These are phyloP conservation scores for Anolis apletophallus DNA, from an alignment of 2,797 vertebrate species.

Conservation along the genomic window DNA sequence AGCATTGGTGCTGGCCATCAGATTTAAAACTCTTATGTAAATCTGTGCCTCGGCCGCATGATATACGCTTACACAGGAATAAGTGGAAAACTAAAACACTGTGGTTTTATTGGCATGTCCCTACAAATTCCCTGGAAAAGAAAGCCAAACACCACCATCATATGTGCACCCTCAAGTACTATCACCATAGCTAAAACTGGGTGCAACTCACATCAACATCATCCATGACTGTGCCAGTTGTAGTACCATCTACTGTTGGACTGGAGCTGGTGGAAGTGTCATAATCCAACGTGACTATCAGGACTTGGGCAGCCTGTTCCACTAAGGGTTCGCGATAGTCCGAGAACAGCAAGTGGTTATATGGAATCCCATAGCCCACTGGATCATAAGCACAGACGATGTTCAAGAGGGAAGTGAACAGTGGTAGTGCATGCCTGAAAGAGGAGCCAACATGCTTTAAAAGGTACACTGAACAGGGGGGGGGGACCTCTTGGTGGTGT, in stretches of 20 bases:
- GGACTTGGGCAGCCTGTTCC: constrained; percentile 95
- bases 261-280: constrained; percentile 83
- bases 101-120: not conserved
- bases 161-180: not conserved
- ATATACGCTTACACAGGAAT: not conserved
- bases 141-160: not conserved
- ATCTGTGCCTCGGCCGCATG: not conserved
- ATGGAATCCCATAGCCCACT: constrained; percentile 97
- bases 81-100: not conserved
- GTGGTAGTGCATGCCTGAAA: constrained; percentile 91
- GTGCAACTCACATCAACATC: constrained; percentile 88
- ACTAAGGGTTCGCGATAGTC: constrained; percentile 97
- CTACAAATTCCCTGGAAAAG: not conserved
- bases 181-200: constrained; percentile 10
- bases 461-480: not conserved
- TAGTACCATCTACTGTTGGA: constrained; percentile 82
- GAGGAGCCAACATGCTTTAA: constrained; percentile 40
- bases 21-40: too few species aligned
- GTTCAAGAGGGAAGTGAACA: constrained; percentile 97
- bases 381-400: constrained; percentile 97
- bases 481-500: not conserved
- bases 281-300: constrained; percentile 95
- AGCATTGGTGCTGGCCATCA: not conserved
- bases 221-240: constrained; percentile 91
- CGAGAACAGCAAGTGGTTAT: constrained; percentile 97